Evolutionary conservation across 2,888 invertebrate genomes (phyloP).

Genomic region (Heliconius erato): DNA sequence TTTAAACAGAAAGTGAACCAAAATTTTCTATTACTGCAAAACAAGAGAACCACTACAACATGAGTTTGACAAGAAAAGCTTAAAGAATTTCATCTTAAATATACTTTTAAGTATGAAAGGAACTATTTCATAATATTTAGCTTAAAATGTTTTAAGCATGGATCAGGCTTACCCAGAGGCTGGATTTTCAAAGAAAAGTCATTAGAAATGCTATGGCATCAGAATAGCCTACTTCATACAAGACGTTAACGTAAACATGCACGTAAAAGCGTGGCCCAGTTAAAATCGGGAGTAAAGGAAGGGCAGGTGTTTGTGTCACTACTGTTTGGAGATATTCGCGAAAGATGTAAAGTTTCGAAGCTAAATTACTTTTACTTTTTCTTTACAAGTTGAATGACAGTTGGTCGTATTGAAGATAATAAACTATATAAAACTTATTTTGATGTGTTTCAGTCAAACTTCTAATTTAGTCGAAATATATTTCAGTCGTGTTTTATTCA

Average conservation of each 20-base stretch:
- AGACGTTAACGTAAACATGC: slow-evolving; percentile 13
- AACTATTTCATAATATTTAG: slow-evolving; percentile 5
- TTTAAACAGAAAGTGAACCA: too few relatives aligned
- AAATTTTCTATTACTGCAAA: background rate
- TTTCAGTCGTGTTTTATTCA: background rate
- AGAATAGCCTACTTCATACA: slow-evolving; percentile 18
- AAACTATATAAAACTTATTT: background rate
- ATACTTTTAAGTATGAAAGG: background rate
- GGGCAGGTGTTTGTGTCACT: slow-evolving; percentile 29
- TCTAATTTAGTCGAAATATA: background rate
- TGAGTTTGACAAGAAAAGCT: background rate
- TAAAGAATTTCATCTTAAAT: background rate
- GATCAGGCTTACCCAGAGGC: background rate
- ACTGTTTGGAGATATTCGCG: slow-evolving; percentile 20
- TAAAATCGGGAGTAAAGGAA: slow-evolving; percentile 30
- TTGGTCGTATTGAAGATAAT: background rate
- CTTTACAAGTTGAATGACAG: background rate
- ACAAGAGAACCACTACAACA: background rate
- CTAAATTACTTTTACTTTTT: slow-evolving; percentile 25
- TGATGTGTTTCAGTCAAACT: background rate
- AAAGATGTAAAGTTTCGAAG: slow-evolving; percentile 12
- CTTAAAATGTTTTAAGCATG: slow-evolving; percentile 2
- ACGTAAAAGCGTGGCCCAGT: slow-evolving; percentile 36
- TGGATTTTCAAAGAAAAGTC: slow-evolving; percentile 21
- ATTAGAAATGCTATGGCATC: slow-evolving; percentile 18